Evolutionary conservation across 2,888 invertebrate species (phyloP), one percentile per base, ranked within the genome.

Genomic region (Trichacis sp.): DNA sequence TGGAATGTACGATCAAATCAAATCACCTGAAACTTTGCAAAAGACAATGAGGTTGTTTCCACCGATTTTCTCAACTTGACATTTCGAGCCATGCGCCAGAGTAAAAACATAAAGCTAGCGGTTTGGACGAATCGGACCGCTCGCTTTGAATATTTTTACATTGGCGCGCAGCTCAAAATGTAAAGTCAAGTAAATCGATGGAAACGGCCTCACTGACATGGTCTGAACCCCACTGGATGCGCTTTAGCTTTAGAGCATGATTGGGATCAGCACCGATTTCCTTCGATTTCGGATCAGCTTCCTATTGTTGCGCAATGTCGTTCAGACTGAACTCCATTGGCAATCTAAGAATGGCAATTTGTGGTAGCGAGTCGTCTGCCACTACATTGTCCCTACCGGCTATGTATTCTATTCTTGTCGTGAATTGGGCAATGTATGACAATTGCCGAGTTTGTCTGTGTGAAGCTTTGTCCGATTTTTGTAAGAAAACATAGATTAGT

Each of bases 1-100:
- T 0, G 71, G 54, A 3, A 73, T 46, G 46, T 43, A 73, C 0
- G 72, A 69, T 1, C 72, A n/a, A 1, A 59, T 52, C 1, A 15
- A 17, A n/a, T n/a, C n/a, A n/a, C n/a, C n/a, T n/a, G n/a, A n/a
- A n/a, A n/a, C n/a, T n/a, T n/a, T n/a, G n/a, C 68, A 71, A 19
- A 20, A 48, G 2, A 48, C 1, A n/a, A n/a, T n/a, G n/a, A n/a
- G n/a, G n/a, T n/a, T n/a, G n/a, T n/a, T n/a, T n/a, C n/a, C n/a
- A n/a, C n/a, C n/a, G n/a, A n/a, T n/a, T n/a, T n/a, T n/a, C n/a
- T n/a, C n/a, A n/a, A n/a, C n/a, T n/a, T n/a, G n/a, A n/a, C n/a
- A n/a, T n/a, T n/a, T n/a, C n/a, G n/a, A n/a, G n/a, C n/a, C n/a
- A n/a, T n/a, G n/a, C n/a, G n/a, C n/a, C n/a, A n/a, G n/a, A n/a